phyloP scores from a whole-genome alignment of 2,888 invertebrate genomes.

The Ecdyonurus torrentis region DNA sequence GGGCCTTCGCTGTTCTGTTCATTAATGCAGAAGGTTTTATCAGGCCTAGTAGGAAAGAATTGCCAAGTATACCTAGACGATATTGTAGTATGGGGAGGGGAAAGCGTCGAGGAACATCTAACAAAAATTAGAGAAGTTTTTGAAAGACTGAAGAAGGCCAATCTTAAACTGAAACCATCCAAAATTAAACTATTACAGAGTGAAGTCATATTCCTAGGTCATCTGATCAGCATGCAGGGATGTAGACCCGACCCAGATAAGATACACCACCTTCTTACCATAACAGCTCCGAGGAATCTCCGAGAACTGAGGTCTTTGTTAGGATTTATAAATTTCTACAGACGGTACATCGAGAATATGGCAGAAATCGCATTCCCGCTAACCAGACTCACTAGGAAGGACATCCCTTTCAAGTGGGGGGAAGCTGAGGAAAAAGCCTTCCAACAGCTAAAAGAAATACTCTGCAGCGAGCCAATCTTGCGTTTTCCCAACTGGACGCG shows the following conservation, averaged over 20 bases:
- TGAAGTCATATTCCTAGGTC: neutral
- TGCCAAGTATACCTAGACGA: neutral
- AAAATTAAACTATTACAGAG: neutral
- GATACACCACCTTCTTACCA: neutral
- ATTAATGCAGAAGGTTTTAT: too few relatives aligned
- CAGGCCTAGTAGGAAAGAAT: neutral
- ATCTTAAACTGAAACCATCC: neutral
- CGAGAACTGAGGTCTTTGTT: neutral
- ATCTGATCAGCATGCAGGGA: neutral
- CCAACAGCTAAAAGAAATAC: neutral
- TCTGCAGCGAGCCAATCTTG: constrained; percentile 7
- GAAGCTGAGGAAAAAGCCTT: neutral
- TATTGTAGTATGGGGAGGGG: neutral
- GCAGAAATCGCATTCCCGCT: neutral
- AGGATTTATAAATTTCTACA: neutral
- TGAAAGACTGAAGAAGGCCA: neutral
- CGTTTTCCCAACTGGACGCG: constrained; percentile 1
- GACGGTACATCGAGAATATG: neutral
- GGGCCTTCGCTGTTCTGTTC: neutral
- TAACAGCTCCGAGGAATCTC: neutral
- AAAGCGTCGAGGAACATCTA: too few relatives aligned
- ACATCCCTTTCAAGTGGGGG: neutral
- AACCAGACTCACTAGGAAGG: neutral
- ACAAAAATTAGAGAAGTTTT: too few relatives aligned
- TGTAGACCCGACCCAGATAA: neutral